Base-by-base conservation (phyloP, 2,888 invertebrate species). In the Drosophila helvetica region DNA sequence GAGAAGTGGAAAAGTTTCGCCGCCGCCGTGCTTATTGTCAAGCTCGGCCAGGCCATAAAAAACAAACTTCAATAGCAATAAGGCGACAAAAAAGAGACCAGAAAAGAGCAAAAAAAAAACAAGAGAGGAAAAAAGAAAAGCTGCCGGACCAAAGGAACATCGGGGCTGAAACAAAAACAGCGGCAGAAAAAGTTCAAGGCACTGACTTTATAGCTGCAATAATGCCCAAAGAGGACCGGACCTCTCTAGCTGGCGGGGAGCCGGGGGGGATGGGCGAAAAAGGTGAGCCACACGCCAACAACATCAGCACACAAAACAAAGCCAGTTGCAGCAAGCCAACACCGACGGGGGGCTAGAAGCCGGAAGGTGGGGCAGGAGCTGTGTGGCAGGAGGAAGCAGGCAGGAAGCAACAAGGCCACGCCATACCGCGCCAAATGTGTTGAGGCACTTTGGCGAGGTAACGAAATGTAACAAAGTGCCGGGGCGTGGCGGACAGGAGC, bases 201-300 rank as follows among this genome's bases (percentile, higher is more conserved):
- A 88, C 88, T 86, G 88, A 86, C 83, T 84, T 84, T 85, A 85
- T 88, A 88, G 89, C 88, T 88, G 84, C 84, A 88, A 85, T 85
- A 85, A 84, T 85, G 82, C 63, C 77, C 54, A 48, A 25, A 55
- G 47, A 47, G 22, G 17, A 33, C 38, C 50, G 52, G 59, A 10
- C 48, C 47, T n/a, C 38, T 15, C 15, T 46, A 63, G 30, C 17
- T n/a, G 18, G 43, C 19, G 18, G 22, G 15, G 33, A 18, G 65
- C 22, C 4, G 22, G 22, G 22, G 22, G 22, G 46, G 19, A n/a
- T n/a, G 19, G 19, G 47, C 45, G 42, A 25, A 57, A 75, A 76
- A 88, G 88, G 86, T 83, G 80, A 78, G 74, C 78, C 80, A 76
- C 76, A 83, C 53, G 76, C 74, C 84, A 68, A 57, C 51, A 74